These are phyloP conservation scores for Drosophila anceps DNA, from an alignment of 2,888 invertebrate genomes.

Conservation along the genomic window DNA sequence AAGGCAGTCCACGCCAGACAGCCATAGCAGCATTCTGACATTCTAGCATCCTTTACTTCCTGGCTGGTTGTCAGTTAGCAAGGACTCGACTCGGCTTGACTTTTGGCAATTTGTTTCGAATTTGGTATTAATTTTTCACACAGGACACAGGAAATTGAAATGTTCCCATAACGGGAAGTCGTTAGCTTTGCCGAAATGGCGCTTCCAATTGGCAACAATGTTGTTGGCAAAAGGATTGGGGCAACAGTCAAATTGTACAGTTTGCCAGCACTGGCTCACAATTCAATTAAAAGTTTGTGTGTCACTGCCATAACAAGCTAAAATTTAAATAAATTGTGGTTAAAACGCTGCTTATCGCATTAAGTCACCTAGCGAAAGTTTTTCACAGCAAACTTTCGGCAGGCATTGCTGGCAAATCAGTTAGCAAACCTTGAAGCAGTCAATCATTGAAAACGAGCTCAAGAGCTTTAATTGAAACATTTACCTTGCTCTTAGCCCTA, in stretches of 20 bases:
- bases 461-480: slow-evolving; percentile 28
- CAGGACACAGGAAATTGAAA: slow-evolving; percentile 78
- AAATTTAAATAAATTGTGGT: slow-evolving; percentile 57
- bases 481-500: slow-evolving; percentile 34
- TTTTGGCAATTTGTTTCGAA: slow-evolving; percentile 73
- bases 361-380: slow-evolving; percentile 43
- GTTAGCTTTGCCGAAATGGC: slow-evolving; percentile 57
- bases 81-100: slow-evolving; percentile 24
- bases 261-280: slow-evolving; percentile 44
- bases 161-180: slow-evolving; percentile 78
- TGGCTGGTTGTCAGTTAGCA: slow-evolving; percentile 63
- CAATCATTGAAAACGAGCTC: slow-evolving; percentile 29
- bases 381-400: slow-evolving; percentile 19
- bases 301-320: slow-evolving; percentile 35
- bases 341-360: slow-evolving; percentile 63
- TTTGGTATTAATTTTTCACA: slow-evolving; percentile 79
- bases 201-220: slow-evolving; percentile 24
- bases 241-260: slow-evolving; percentile 21
- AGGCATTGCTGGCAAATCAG: slow-evolving; percentile 2
- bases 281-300: slow-evolving; percentile 75
- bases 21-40: slow-evolving; percentile 33
- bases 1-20: slow-evolving; percentile 21
- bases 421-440: slow-evolving; percentile 32
- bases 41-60: slow-evolving; percentile 69
- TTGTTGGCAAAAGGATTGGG: slow-evolving; percentile 11